Evolutionary conservation across 2,888 invertebrate species (phyloP), one percentile per base, ranked within the genome.

Genomic region (Diarsia dahlii): DNA sequence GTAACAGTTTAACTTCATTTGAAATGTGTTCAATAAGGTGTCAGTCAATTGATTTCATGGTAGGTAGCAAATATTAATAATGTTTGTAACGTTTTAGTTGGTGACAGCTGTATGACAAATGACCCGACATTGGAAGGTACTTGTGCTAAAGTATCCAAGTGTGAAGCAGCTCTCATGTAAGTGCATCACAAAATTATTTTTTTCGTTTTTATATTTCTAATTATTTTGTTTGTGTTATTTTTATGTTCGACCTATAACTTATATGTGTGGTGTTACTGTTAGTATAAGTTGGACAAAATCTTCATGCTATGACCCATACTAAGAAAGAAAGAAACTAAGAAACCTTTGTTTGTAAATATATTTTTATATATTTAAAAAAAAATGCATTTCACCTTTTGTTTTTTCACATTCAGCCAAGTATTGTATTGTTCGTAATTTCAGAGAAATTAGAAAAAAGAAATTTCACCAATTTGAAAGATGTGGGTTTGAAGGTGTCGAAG

Each of bases 151-250:
- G 88, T 94, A 50, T 89, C 89, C 10, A 86, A 91, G 56, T 96
- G 96, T 91, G 89, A 90, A 67, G 88, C 90, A 64, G 95, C 96
- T 18, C 2, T 95, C 70, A 91, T 90, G 96, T 95, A 82, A 93
- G 94, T 92, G 50, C 46, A 54, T 66, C 5, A 62, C 45, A 46
- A 56, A 15, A 18, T 39, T 28, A n/a, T n/a, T n/a, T n/a, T n/a
- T n/a, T n/a, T n/a, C n/a, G n/a, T n/a, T n/a, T n/a, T n/a, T n/a
- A n/a, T n/a, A n/a, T n/a, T n/a, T n/a, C n/a, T n/a, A n/a, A n/a
- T n/a, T n/a, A n/a, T n/a, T n/a, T n/a, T n/a, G n/a, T n/a, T n/a
- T n/a, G n/a, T n/a, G n/a, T n/a, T n/a, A n/a, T n/a, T n/a, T n/a
- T n/a, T n/a, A n/a, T n/a, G n/a, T n/a, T n/a, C n/a, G n/a, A n/a